A percentile compares a stretch with the other conserved stretches of the same genome.
Conservation (phyloP, 92 coral and sea anemone species). For the Zoanthus solanderi region DNA sequence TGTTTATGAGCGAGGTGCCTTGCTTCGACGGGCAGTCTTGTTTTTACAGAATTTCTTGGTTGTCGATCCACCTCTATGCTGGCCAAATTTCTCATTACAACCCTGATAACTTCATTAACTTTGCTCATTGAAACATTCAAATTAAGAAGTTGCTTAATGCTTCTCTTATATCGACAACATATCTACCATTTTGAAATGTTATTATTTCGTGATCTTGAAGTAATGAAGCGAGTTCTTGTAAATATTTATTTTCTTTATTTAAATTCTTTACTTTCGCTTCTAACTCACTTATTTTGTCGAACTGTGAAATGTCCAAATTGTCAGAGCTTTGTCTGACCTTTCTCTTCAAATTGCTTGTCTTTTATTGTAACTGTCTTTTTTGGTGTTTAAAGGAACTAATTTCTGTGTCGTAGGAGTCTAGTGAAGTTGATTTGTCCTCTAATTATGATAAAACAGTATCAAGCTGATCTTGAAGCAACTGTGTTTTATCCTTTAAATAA, state of each 20-base stretch:
- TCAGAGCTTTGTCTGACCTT: neutral
- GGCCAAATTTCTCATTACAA: neutral
- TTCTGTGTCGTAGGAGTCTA: neutral
- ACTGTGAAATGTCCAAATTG: neutral
- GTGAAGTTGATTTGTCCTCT: neutral
- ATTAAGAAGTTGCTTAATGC: neutral
- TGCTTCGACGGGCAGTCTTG: neutral
- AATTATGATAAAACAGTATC: slow-evolving; percentile 1
- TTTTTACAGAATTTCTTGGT: slow-evolving; percentile 3
- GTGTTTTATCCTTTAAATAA: neutral
- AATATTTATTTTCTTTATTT: neutral
- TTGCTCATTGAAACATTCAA: slow-evolving; percentile 6
- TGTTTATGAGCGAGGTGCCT: neutral
- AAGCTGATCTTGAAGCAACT: slow-evolving; percentile 15
- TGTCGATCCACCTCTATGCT: slow-evolving; percentile 3
- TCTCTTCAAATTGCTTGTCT: neutral
- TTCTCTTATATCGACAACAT: neutral
- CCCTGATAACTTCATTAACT: slow-evolving; percentile 1
- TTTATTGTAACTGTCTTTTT: neutral
- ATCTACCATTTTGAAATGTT: slow-evolving; percentile 7
- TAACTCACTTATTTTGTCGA: neutral
- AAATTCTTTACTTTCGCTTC: neutral
- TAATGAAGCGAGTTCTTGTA: neutral
- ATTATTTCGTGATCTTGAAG: slow-evolving; percentile 3
- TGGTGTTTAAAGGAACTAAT: neutral